A percentile compares a stretch with the other conserved stretches of the same genome.
Evolutionary conservation across 2,113 vertebrate genomes (phyloP).

Genomic region (Motacilla alba): DNA sequence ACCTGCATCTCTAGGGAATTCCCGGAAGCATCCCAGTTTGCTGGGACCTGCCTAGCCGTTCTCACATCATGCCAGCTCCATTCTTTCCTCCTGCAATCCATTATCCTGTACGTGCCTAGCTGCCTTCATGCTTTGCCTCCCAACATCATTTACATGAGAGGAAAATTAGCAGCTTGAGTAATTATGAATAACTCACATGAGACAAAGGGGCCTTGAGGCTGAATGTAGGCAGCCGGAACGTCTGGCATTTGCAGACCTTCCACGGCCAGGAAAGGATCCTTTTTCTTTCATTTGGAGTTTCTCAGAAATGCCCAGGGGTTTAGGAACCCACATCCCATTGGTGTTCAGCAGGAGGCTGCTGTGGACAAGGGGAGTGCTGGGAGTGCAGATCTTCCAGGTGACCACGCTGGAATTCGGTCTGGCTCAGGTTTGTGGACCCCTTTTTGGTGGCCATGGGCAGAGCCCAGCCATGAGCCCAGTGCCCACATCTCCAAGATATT

Average conservation of each 20-base stretch:
- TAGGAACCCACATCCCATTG: not conserved
- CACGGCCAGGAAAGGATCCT: not conserved
- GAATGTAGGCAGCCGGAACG: not conserved
- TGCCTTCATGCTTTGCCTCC: conserved; percentile 43
- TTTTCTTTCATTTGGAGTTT: not conserved
- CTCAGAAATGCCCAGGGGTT: not conserved
- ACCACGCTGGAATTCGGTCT: not conserved
- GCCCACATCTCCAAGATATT: not conserved
- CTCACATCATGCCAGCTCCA: not conserved
- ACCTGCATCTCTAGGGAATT: not conserved
- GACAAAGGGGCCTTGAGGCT: conserved; percentile 61
- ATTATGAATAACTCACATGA: conserved; percentile 63
- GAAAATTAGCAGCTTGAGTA: conserved; percentile 68
- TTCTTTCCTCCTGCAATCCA: conserved; percentile 28
- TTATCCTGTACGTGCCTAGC: not conserved
- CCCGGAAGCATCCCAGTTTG: not conserved
- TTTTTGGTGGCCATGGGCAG: not conserved
- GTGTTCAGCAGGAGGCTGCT: not conserved
- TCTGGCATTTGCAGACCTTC: not conserved
- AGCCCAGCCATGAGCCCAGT: not conserved
- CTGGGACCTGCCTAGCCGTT: not conserved
- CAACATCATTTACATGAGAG: conserved; percentile 52
- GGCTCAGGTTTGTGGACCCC: not conserved
- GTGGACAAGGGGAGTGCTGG: accelerated
- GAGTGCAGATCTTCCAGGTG: not conserved